Conservation (phyloP, 2,797 vertebrate genomes). For the Monodelphis domestica region DNA sequence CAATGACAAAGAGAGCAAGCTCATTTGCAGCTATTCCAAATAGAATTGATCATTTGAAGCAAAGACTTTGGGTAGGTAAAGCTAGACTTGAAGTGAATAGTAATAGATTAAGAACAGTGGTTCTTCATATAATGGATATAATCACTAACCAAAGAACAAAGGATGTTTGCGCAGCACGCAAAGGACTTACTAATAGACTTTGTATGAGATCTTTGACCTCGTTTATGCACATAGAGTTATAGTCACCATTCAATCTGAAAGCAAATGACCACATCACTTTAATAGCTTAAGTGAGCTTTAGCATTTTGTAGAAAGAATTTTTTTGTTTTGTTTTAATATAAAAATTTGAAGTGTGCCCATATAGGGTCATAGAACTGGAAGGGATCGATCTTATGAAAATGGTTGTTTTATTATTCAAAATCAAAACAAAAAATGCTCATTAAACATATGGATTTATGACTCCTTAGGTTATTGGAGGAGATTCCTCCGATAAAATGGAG, state of each 20-base stretch:
- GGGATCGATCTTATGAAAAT: not conserved
- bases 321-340: not conserved
- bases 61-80: not conserved
- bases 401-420: not conserved
- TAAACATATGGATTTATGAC: not conserved
- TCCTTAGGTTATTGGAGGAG: not conserved
- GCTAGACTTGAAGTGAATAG: not conserved
- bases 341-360: not conserved
- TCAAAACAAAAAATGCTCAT: not conserved
- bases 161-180: not conserved
- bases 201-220: not conserved
- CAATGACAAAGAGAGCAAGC: not conserved
- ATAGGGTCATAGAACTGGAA: not conserved
- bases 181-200: not conserved
- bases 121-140: not conserved
- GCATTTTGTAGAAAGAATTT: not conserved
- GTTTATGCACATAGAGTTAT: not conserved
- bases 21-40: not conserved
- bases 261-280: not conserved
- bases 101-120: not conserved
- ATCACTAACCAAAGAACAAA: not conserved
- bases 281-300: not conserved
- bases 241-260: not conserved
- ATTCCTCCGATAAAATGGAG: not conserved
- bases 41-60: not conserved